These are phyloP conservation scores for Atopsyche davidsoni DNA, from an alignment of 1,140 invertebrate genomes.

Conservation along the genomic window DNA sequence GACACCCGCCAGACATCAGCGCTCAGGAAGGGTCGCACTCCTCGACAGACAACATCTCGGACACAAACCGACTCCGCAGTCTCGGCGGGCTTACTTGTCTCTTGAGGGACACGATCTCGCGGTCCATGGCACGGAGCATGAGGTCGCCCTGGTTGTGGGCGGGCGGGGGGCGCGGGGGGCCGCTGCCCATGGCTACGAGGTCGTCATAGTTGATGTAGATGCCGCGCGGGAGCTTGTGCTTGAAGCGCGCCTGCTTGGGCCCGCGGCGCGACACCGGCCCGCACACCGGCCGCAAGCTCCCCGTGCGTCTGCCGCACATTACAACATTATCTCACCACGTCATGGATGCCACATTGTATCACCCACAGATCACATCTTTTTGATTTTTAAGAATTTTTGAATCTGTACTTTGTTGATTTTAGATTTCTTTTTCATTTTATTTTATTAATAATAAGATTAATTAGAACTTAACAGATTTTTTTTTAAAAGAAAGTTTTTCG, in stretches of 20 bases:
- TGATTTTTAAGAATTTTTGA: no score
- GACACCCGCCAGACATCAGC: no score
- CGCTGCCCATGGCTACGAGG: conserved; percentile 78
- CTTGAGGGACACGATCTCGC: conserved; percentile 88
- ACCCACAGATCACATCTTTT: no score
- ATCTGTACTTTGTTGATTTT: no score
- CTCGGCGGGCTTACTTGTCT: conserved; percentile 71
- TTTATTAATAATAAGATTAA: no score
- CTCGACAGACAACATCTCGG: no score
- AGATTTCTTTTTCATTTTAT: no score
- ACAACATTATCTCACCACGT: no score
- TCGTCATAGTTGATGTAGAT: conserved; percentile 98
- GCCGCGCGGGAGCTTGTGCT: conserved; percentile 87
- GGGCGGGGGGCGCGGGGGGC: conserved; percentile 40
- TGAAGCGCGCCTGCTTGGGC: conserved; percentile 68
- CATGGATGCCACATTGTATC: no score
- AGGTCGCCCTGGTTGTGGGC: conserved; percentile 68
- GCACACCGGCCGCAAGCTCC: conserved; percentile 66
- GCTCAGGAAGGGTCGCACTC: no score
- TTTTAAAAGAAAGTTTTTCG: no score
- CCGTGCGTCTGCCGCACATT: conserved; percentile 59
- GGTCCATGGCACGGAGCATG: conserved; percentile 84
- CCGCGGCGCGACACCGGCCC: conserved; percentile 51
- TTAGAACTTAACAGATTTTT: no score
- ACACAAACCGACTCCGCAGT: conserved; percentile 21